Conservation (phyloP, 1,140 invertebrate genomes). For the Trachymyrmex septentrionalis region DNA sequence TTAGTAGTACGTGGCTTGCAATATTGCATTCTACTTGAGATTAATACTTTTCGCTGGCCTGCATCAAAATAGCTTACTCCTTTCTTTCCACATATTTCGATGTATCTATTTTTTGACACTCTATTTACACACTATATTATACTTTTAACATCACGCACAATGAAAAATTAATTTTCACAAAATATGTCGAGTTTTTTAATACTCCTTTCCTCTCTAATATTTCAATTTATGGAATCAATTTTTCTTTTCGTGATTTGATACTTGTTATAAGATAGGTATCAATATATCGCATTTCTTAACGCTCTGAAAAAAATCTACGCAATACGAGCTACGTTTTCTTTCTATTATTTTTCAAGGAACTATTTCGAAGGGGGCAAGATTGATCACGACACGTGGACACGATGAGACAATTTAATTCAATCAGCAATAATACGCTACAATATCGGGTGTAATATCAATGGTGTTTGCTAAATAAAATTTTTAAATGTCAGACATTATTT, state of each 20-base stretch:
- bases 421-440: slow-evolving; percentile 78
- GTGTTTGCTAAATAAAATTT: slow-evolving; percentile 65
- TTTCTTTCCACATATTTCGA: slow-evolving; percentile 25
- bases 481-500: slow-evolving; percentile 12
- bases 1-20: slow-evolving; percentile 34
- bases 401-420: slow-evolving; percentile 77
- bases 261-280: neutral
- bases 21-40: slow-evolving; percentile 33
- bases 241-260: neutral
- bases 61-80: slow-evolving; percentile 45
- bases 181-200: slow-evolving; percentile 19
- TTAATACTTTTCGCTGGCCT: slow-evolving; percentile 58
- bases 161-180: slow-evolving; percentile 37
- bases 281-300: neutral
- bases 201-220: neutral
- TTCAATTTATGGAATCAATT: neutral
- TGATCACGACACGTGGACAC: slow-evolving; percentile 1
- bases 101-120: slow-evolving; percentile 59
- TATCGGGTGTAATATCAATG: slow-evolving; percentile 67
- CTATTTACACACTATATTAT: slow-evolving; percentile 45
- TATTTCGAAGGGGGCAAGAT: neutral
- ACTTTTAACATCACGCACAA: slow-evolving; percentile 35
- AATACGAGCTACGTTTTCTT: neutral
- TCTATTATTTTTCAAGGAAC: neutral
- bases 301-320: neutral